Conservation (phyloP, 2,113 vertebrate species). For the Indri indri region DNA sequence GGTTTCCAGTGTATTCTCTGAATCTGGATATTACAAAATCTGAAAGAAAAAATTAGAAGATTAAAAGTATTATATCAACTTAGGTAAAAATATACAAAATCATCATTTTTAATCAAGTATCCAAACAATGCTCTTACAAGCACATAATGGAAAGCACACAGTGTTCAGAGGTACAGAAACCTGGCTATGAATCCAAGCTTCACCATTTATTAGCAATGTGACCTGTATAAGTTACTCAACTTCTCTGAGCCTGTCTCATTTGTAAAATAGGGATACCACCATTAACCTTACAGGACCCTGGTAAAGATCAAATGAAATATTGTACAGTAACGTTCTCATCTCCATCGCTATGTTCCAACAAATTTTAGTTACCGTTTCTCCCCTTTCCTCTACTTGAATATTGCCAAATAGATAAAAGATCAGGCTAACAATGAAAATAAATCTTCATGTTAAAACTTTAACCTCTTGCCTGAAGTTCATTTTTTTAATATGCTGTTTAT, state of each 20-base stretch:
- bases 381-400: not conserved
- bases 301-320: not conserved
- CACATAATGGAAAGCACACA: not conserved
- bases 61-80: not conserved
- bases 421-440: conserved; percentile 19
- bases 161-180: not conserved
- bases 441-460: conserved; percentile 4
- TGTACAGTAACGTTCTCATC: not conserved
- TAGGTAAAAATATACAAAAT: not conserved
- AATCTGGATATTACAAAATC: not conserved
- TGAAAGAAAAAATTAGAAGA: conserved; percentile 63
- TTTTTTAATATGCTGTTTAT: not conserved
- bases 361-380: not conserved
- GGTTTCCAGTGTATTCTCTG: not conserved
- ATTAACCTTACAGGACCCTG: not conserved
- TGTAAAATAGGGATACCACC: not conserved
- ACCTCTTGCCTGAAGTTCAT: not conserved
- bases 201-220: not conserved
- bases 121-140: not conserved
- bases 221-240: not conserved
- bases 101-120: conserved; percentile 7
- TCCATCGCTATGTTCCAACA: not conserved
- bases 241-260: not conserved
- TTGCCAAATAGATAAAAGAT: not conserved
- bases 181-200: not conserved